Base-by-base conservation (phyloP, 2,888 invertebrate species). In the Listrodromus nycthemerus region DNA sequence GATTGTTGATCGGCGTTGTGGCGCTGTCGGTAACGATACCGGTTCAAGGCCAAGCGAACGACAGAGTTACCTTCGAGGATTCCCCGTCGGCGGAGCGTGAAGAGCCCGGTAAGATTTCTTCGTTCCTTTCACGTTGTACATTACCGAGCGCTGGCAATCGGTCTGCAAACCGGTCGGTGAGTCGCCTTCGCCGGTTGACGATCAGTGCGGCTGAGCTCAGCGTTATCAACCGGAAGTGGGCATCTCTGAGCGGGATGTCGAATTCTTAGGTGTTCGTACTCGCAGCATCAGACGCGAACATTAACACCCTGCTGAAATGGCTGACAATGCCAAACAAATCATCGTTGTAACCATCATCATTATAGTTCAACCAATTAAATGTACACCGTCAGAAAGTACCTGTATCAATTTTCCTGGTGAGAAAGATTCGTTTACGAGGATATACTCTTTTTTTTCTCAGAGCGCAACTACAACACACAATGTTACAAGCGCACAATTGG, bases 21-120 rank as follows among this genome's bases (percentile, higher is more conserved):
- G 78, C 89, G 80, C 86, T 91, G 86, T 86, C 88, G 86, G 87
- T 90, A 89, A 89, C 84, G 67, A 83, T 85, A 79, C 85, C 84
- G 85, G 88, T 89, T 85, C 79, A 80, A 27, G 89, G 89, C 58
- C 88, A 90, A 79, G 86, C 88, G 19, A 87, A 86, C 10, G 88
- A 88, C 77, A 89, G 89, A 86, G 85, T 93, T 86, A 92, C 90
- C 81, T 92, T 92, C 86, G 85, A 89, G 76, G 92, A 92, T 79
- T 89, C 83, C 21, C 78, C 73, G 74, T 76, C 87, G 66, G 87
- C 86, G 48, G 87, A 88, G 10, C 88, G 86, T 7, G 71, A 80
- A 19, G 77, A 74, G 24, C 82, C 84, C 19, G 91, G 91, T 91
- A 86, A 75, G 81, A 33, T n/a, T 45, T n/a, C 48, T 24, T 24